A percentile compares a stretch with the other conserved stretches of the same genome.
Evolutionary conservation across 2,113 vertebrate species (phyloP).

Genomic region (Corythoichthys intestinalis): DNA sequence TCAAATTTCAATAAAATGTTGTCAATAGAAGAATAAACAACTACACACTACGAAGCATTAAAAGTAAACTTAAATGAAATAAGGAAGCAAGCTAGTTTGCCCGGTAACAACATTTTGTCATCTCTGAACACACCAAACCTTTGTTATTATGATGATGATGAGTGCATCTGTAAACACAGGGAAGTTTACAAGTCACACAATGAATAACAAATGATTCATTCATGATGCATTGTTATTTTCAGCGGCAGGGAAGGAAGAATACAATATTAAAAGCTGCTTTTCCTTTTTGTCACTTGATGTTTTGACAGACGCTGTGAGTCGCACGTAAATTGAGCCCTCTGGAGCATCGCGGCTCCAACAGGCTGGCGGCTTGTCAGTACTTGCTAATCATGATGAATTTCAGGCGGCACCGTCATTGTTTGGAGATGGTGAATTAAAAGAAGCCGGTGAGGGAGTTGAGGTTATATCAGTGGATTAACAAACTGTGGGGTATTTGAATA

Average conservation of each 20-base stretch:
- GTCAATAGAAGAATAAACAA: background rate
- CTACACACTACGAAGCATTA: background rate
- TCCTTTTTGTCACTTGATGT: constrained; percentile 17
- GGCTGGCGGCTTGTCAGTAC: constrained; percentile 14
- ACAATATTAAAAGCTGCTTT: constrained; percentile 29
- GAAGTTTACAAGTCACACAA: constrained; percentile 18
- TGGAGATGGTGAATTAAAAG: background rate
- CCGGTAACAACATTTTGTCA: background rate
- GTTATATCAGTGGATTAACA: constrained; percentile 11
- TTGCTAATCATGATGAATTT: constrained; percentile 25
- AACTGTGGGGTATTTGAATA: constrained; percentile 23
- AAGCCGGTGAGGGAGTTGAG: background rate
- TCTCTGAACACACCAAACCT: background rate
- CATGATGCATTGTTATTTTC: constrained; percentile 23
- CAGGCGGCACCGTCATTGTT: background rate
- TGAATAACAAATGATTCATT: background rate
- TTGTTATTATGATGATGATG: background rate
- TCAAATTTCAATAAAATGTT: background rate
- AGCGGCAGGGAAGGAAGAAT: constrained; percentile 16
- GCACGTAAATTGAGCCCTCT: constrained; percentile 32
- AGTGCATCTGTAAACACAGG: constrained; percentile 1
- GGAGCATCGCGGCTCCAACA: constrained; percentile 20
- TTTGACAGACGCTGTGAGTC: constrained; percentile 34
- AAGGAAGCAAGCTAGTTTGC: background rate
- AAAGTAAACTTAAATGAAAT: background rate